A percentile compares a stretch with the other conserved stretches of the same genome.
These are phyloP conservation scores for Drosophila quasianomalipes DNA, from an alignment of 2,888 invertebrate species.

Conservation along the genomic window DNA sequence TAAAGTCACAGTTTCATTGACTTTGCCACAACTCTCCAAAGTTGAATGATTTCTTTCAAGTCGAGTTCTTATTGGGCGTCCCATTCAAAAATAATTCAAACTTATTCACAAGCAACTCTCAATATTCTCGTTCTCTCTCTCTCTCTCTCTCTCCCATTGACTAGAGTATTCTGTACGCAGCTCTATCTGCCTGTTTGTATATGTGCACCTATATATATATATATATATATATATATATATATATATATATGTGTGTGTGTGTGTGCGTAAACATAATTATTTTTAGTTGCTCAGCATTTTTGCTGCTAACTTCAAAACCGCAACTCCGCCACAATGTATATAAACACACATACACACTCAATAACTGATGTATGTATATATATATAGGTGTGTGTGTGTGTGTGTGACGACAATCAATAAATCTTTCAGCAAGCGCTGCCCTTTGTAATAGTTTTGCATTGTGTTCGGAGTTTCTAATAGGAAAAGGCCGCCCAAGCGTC, in stretches of 20 bases:
- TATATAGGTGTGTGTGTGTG: conserved; percentile 15
- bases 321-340: conserved; percentile 71
- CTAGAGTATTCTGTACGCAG: conserved; percentile 46
- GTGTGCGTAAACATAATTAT: conserved; percentile 72
- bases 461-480: conserved; percentile 56
- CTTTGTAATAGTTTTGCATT: conserved; percentile 67
- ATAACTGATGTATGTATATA: conserved; percentile 15
- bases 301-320: conserved; percentile 79
- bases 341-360: conserved; percentile 13
- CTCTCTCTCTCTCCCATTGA: conserved; percentile 27
- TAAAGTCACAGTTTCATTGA: background rate
- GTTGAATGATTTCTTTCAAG: conserved; percentile 8
- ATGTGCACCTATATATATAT: background rate
- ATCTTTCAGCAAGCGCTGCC: conserved; percentile 68
- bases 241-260: conserved; percentile 11
- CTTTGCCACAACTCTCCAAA: background rate
- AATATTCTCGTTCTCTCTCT: conserved; percentile 42
- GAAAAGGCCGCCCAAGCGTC: conserved; percentile 73
- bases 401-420: conserved; percentile 77
- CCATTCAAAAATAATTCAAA: conserved; percentile 34
- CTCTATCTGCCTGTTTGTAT: conserved; percentile 19
- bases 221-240: background rate
- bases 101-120: conserved; percentile 40
- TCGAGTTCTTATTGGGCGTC: conserved; percentile 20
- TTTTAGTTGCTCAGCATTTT: conserved; percentile 81